phyloP scores from a whole-genome alignment of 2,797 vertebrate species.

The Gymnothorax javanicus region DNA sequence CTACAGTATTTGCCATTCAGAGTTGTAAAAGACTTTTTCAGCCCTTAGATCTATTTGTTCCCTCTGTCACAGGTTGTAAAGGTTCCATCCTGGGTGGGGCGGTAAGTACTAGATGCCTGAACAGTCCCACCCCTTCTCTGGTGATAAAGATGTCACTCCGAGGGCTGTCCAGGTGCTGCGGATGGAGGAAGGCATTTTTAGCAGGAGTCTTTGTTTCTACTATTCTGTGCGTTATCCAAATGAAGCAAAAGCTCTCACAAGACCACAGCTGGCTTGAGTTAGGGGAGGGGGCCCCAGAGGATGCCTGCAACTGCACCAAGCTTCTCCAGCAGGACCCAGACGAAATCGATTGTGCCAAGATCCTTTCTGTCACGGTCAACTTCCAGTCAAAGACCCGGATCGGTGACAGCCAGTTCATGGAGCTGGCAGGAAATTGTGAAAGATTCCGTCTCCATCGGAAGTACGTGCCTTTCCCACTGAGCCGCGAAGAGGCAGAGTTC shows the following conservation, averaged over 20 bases:
- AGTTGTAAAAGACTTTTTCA: neutral
- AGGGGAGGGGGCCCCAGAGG: constrained; percentile 56
- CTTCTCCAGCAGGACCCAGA: constrained; percentile 73
- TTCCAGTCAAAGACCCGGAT: constrained; percentile 64
- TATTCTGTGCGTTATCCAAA: neutral
- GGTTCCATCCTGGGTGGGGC: neutral
- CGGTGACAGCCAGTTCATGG: constrained; percentile 72
- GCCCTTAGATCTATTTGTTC: neutral
- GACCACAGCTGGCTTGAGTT: constrained; percentile 63
- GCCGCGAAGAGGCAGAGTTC: constrained; percentile 81
- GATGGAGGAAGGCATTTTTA: neutral
- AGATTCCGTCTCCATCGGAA: constrained; percentile 75
- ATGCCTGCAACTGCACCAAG: constrained; percentile 74
- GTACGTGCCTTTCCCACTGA: constrained; percentile 79
- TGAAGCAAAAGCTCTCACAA: neutral
- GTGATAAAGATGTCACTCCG: neutral
- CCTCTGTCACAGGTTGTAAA: neutral
- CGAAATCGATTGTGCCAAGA: constrained; percentile 71
- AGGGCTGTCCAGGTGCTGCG: neutral
- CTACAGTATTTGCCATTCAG: neutral
- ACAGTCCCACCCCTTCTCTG: neutral
- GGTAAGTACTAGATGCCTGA: neutral
- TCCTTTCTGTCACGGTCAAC: constrained; percentile 67
- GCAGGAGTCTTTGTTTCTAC: neutral
- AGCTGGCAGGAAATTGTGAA: constrained; percentile 75